These are phyloP conservation scores for Tillus elongatus DNA, from an alignment of 2,888 invertebrate species.

Conservation along the genomic window DNA sequence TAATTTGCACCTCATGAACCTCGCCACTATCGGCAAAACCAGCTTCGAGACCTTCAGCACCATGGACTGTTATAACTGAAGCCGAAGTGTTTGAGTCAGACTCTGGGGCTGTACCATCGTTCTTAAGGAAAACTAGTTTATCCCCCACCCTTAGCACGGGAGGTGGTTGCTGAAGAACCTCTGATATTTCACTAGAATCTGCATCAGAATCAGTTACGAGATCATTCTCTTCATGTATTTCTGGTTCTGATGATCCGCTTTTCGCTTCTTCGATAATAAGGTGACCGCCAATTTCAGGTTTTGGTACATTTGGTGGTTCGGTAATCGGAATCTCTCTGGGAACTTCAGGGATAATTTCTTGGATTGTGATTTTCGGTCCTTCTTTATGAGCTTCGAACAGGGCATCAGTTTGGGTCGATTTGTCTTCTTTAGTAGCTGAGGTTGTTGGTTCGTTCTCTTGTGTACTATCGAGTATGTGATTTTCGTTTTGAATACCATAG, in stretches of 20 bases:
- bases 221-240: slow-evolving; percentile 40
- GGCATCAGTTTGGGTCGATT: slow-evolving; percentile 17
- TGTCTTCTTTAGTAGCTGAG: slow-evolving; percentile 14
- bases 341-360: slow-evolving; percentile 50
- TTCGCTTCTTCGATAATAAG: slow-evolving; percentile 28
- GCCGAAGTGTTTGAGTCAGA: slow-evolving; percentile 36
- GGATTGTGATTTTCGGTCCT: slow-evolving; percentile 44
- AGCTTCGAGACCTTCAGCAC: slow-evolving; percentile 42
- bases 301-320: slow-evolving; percentile 28
- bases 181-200: slow-evolving; percentile 36
- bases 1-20: slow-evolving; percentile 21
- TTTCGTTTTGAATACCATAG: slow-evolving; percentile 19
- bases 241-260: neutral
- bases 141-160: slow-evolving; percentile 39
- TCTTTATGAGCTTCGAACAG: slow-evolving; percentile 6
- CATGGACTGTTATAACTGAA: slow-evolving; percentile 41
- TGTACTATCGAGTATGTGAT: slow-evolving; percentile 22
- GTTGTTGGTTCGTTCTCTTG: too few species aligned
- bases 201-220: slow-evolving; percentile 35
- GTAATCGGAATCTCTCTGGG: slow-evolving; percentile 38
- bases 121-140: slow-evolving; percentile 37
- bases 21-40: slow-evolving; percentile 30
- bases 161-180: slow-evolving; percentile 37
- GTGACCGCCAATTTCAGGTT: slow-evolving; percentile 24
- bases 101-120: slow-evolving; percentile 34